Conservation (phyloP, 1,140 invertebrate genomes). For the Bombus sibiricus region DNA sequence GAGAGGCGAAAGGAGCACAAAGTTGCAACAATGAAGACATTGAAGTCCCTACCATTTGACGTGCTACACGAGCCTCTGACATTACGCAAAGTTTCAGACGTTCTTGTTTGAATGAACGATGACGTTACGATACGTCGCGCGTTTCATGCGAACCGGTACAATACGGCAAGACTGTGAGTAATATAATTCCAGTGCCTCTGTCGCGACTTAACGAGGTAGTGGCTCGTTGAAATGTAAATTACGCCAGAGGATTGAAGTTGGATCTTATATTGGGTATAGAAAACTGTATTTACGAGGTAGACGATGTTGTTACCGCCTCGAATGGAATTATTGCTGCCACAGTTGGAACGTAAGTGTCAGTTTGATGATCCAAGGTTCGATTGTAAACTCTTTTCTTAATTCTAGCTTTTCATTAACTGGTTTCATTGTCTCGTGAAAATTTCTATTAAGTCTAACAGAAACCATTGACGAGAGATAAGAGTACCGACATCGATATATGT, state of each 20-base stretch:
- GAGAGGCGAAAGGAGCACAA: background rate
- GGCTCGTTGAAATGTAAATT: constrained; percentile 34
- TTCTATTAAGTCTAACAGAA: background rate
- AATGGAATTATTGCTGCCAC: constrained; percentile 12
- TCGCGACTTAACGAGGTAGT: constrained; percentile 22
- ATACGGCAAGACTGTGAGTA: constrained; percentile 10
- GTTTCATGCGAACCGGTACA: background rate
- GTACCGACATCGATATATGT: background rate
- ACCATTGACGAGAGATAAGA: background rate
- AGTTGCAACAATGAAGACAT: background rate
- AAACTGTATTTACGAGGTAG: constrained; percentile 30
- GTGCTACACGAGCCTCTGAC: background rate
- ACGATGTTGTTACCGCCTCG: constrained; percentile 13
- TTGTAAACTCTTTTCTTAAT: background rate
- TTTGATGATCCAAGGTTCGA: background rate
- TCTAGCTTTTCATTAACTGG: background rate
- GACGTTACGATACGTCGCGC: constrained; percentile 3
- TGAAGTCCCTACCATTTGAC: background rate
- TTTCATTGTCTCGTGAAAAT: background rate
- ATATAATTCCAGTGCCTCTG: constrained; percentile 26
- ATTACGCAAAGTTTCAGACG: background rate
- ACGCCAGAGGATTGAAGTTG: constrained; percentile 20
- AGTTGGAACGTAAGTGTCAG: background rate
- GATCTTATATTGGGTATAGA: constrained; percentile 23
- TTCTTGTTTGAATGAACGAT: constrained; percentile 15